Base-by-base conservation (phyloP, 1,140 invertebrate species). In the Zelostemma sp. region DNA sequence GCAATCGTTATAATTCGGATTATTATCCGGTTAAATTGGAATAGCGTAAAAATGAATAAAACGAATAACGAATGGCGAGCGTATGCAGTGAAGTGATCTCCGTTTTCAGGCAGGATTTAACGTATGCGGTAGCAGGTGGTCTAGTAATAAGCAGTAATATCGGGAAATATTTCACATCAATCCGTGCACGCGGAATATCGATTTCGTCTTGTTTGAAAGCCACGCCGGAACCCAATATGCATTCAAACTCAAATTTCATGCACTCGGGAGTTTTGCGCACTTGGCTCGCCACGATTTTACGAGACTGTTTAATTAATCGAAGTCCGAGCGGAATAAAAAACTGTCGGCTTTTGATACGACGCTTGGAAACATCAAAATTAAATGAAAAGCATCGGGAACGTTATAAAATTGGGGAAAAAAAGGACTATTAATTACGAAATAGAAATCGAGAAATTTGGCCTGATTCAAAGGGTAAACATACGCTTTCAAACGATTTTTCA, bases 121-220 rank as follows among this genome's bases (percentile, higher is more conserved):
- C 47, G 57, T 63, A 56, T 53, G 40, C 50, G 68, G 58, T 61
- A 69, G 60, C 71, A 72, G 73, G 66, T 73, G 73, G 62, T 15
- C 56, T 48, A 72, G 67, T 80, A 80, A 80, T 80, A 79, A 81
- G 74, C 74, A 67, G 56, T 78, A 75, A 81, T 80, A 79, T 76
- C 65, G 73, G 72, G 73, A 79, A 81, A 82, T 81, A 80, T 81
- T 82, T 78, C 76, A 77, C 73, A 73, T 79, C 77, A 77, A 81
- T 80, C 72, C 64, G 45, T 54, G 68, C 64, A 73, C 67, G 69
- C 43, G 54, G 68, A 72, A 77, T 80, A 82, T 82, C 72, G 80
- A 82, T 81, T 82, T 62, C 50, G 33, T 50, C 50, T 45, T 59
- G 68, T 68, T 60, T 77, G 70, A 74, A 74, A 78, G 68, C 73